Evolutionary conservation across 2,797 vertebrate species (phyloP), one percentile per base, ranked within the genome.

Genomic region (Pseudochirops corinnae): DNA sequence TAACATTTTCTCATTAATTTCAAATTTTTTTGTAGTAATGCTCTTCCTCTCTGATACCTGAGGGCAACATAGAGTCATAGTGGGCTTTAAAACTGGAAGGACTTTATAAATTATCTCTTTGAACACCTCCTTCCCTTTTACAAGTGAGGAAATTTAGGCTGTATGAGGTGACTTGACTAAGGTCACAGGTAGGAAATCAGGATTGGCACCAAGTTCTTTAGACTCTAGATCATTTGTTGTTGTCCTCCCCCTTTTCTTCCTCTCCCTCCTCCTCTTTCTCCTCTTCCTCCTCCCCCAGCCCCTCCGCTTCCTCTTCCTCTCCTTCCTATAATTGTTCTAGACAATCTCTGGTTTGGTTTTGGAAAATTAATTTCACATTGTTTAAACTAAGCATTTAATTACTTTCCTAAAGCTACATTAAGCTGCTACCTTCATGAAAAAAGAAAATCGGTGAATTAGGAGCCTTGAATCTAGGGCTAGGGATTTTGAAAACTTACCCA

Each of bases 11-110:
- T 24, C 18, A 92, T 94, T 93, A 95, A 94, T 67, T 93, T 93
- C 92, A 26, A 82, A 62, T 91, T 33, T 94, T 93, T 56, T 24
- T 96, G 95, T 90, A 91, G 92, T 50, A 95, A 92, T 91, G 60
- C 90, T 58, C 16, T 56, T 92, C 50, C 58, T 93, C 16, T n/a
- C 16, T 90, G 74, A 1, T 52, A 5, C 52, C 53, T 91, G 53
- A 55, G 67, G 93, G 10, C 62, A 62, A 92, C 92, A 28, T 0
- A 90, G 26, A 50, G 39, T 1, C 24, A 50, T 12, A 87, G 39
- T 50, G 39, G 39, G 10, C 74, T 87, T 87, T 87, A 28, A 50
- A 87, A 46, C 39, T 87, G 39, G 24, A 87, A 50, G 74, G 39
- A 87, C 24, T 24, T 50, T 87, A 87, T 46, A 87, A 26, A 87